Base-by-base conservation (phyloP, 2,113 vertebrate genomes). In the Anser brachyrhynchus region DNA sequence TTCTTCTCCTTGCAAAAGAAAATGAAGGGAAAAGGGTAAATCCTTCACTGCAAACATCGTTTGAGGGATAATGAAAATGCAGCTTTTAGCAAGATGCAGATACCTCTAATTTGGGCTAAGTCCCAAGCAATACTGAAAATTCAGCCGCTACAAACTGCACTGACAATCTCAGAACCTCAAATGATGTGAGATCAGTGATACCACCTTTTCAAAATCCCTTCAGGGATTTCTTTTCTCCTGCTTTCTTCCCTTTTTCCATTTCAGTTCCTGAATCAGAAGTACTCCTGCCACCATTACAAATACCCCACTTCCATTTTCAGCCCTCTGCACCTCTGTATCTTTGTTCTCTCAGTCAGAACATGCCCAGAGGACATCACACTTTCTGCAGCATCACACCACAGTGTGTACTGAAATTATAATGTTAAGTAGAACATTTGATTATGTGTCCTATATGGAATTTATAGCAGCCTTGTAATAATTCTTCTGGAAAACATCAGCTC, bases 401-500 rank as follows among this genome's bases (percentile, higher is more conserved):
- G 71, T 20, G 33, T 62, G 93, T 10, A 3, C 6, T 61, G 91
- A 57, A 89, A 61, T 89, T 76, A 70, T 44, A 74, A 96, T 58
- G 35, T 59, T 92, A 89, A 95, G 55, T 93, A 97, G 81, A 83
- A 93, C 51, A 73, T 55, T 79, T 87, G 74, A 89, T 91, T 73
- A 75, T 62, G 39, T 75, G 37, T 87, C 74, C 64, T 89, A 76
- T 46, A 82, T 33, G 62, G 87, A 95, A 91, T 87, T 95, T 73
- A 49, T 65, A 89, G 70, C 58, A 92, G 52, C 35, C 62, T 41
- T 93, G 35, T 61, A 79, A 75, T 64, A 92, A 91, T 73, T 92
- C 72, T 82, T 91, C 84, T 92, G 95, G 89, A 93, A 95, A 87
- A 79, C 2, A 4, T 87, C 61, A 78, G 54, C 23, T 46, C 31